These are phyloP conservation scores for Pluvialis apricaria DNA, from an alignment of 2,113 vertebrate species.

Conservation along the genomic window DNA sequence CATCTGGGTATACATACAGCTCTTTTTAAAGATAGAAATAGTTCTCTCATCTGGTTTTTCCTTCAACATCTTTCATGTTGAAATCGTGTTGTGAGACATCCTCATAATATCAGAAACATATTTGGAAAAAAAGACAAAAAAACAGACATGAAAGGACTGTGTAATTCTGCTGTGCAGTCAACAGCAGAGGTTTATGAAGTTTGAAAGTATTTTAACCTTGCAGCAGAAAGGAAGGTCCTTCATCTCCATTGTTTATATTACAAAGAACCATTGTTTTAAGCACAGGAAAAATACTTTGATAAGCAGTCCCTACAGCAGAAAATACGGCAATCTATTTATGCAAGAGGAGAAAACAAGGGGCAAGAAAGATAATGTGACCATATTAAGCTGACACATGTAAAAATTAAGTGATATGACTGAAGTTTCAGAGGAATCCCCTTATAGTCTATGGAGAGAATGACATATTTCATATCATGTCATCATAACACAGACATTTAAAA, in stretches of 20 bases:
- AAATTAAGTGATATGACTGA: background rate
- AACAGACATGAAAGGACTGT: background rate
- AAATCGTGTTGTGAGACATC: background rate
- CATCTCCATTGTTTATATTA: background rate
- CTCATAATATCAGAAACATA: background rate
- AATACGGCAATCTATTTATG: background rate
- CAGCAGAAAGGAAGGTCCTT: background rate
- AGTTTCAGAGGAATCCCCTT: background rate
- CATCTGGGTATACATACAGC: background rate
- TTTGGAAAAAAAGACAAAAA: background rate
- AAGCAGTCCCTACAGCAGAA: background rate
- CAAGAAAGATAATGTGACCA: background rate
- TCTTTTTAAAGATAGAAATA: background rate
- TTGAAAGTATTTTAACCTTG: background rate
- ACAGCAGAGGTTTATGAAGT: background rate
- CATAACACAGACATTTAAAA: background rate
- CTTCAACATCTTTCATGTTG: background rate
- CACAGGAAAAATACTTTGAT: background rate
- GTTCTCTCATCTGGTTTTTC: background rate
- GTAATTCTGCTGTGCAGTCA: background rate
- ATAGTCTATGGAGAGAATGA: background rate
- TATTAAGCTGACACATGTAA: background rate
- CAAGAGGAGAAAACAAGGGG: background rate
- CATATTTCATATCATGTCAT: background rate
- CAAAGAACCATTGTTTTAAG: background rate